These are phyloP conservation scores for Ammodytes dubius DNA, from an alignment of 2,113 vertebrate species.

Conservation along the genomic window DNA sequence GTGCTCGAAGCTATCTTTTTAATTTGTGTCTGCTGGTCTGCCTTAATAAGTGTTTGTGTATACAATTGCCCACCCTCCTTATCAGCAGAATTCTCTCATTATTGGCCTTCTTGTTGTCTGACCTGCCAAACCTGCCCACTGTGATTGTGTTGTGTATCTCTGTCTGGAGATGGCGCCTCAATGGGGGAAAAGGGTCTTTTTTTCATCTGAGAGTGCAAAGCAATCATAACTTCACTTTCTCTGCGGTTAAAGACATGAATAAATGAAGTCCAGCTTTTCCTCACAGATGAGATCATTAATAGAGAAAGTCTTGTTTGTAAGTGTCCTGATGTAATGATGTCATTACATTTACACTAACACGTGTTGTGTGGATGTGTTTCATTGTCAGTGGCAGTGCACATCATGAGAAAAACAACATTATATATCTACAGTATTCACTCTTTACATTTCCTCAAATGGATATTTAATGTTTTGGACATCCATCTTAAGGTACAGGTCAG, in stretches of 20 bases:
- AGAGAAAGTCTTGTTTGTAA: no score
- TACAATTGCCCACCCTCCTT: neutral
- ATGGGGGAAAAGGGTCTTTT: neutral
- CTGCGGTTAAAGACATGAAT: conserved; percentile 7
- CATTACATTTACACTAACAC: neutral
- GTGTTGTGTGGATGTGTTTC: neutral
- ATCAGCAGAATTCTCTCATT: conserved; percentile 1
- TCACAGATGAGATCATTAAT: no score
- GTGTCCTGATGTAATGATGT: no score
- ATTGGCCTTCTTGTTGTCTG: neutral
- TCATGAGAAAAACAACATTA: neutral
- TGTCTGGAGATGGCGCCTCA: neutral
- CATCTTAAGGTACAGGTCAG: neutral
- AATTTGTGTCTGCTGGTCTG: no score
- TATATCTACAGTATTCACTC: neutral
- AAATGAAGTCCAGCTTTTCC: no score
- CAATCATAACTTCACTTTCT: conserved; percentile 42
- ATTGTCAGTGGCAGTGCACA: neutral
- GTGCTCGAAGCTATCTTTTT: no score
- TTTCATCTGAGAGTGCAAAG: conserved; percentile 40
- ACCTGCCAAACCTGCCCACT: conserved; percentile 8
- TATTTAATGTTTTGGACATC: neutral
- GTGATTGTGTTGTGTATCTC: neutral
- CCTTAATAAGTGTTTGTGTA: neutral
- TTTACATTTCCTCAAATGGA: neutral